Evolutionary conservation across 2,113 vertebrate genomes (phyloP), one percentile per base, ranked within the genome.

Genomic region (Chionomys nivalis): DNA sequence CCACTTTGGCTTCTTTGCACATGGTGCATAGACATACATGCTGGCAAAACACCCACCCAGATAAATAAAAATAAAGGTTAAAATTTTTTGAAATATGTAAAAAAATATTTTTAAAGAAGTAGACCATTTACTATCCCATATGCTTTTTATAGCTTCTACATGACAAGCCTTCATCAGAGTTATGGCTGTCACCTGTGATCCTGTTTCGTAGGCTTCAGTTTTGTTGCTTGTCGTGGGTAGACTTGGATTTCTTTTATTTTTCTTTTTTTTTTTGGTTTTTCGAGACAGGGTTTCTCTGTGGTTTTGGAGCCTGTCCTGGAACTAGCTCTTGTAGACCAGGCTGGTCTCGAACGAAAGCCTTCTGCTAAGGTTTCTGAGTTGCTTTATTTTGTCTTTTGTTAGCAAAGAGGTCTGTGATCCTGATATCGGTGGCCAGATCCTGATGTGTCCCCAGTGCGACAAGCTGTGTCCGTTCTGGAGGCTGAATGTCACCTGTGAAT

Each of bases 371-470:
- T 72, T 89, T 89, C 44, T 4, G 10, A 90, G 47, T 44, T 87
- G 42, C 61, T 92, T 86, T 86, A 10, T 87, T 94, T 94, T 94
- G 44, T 96, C 68, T 94, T 31, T 87, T 77, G 75, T 66, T 87
- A 98, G 97, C 96, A 97, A 99, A 97, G 99, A 99, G 98, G 99
- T 99, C 61, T 99, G 99, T 94, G 96, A 99, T 95, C 99, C 99
- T 42, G 92, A 97, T 24, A 99, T 99, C 83, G 99, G 99, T n/a
- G 99, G 99, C 52, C 97, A 97, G 10, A 99, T 99, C 79, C 96
- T 99, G 78, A 99, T 99, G 99, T 99, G 99, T 97, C 99, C 99
- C 31, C 99, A 99, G 85, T 99, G 99, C 96, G 99, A 99, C 97
- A 94, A 61, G 82, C 98, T 97, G 33, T 99, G 99, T 98, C 98